phyloP scores from a whole-genome alignment of 2,797 vertebrate genomes.

The Capromys pilorides region DNA sequence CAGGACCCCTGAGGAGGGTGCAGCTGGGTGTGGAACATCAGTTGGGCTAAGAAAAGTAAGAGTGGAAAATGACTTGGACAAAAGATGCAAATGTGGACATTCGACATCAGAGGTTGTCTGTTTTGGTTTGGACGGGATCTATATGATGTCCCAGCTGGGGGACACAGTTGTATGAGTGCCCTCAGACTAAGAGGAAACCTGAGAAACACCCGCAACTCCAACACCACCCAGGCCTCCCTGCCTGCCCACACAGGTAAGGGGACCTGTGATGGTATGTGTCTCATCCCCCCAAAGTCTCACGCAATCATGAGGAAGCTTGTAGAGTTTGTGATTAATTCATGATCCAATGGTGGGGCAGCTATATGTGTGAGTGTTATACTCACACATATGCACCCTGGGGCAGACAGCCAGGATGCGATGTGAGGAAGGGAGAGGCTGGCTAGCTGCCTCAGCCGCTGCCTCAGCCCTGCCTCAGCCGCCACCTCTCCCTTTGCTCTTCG shows the following conservation, averaged over 20 bases:
- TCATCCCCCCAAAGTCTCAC: too few relatives aligned
- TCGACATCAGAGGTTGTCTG: neutral
- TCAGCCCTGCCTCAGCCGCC: too few relatives aligned
- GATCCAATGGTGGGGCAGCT: too few relatives aligned
- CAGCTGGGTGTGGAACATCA: neutral
- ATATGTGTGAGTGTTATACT: too few relatives aligned
- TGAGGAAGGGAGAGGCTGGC: too few relatives aligned
- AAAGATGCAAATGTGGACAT: neutral
- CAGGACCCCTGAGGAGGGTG: neutral
- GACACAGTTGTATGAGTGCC: neutral
- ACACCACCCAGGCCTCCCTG: neutral
- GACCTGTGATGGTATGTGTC: neutral
- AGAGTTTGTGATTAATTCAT: too few relatives aligned
- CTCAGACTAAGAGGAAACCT: accelerated
- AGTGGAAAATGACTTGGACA: neutral
- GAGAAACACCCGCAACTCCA: accelerated
- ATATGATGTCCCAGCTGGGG: neutral
- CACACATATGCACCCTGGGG: too few relatives aligned
- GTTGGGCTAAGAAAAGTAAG: neutral
- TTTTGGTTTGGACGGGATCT: neutral
- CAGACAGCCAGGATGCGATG: too few relatives aligned
- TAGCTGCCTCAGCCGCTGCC: too few relatives aligned
- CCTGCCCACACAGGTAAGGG: neutral
- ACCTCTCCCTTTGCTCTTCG: too few relatives aligned
- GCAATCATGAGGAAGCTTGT: too few relatives aligned